Evolutionary conservation across 2,797 vertebrate species (phyloP).

Genomic region (Chaenodraco wilsoni): DNA sequence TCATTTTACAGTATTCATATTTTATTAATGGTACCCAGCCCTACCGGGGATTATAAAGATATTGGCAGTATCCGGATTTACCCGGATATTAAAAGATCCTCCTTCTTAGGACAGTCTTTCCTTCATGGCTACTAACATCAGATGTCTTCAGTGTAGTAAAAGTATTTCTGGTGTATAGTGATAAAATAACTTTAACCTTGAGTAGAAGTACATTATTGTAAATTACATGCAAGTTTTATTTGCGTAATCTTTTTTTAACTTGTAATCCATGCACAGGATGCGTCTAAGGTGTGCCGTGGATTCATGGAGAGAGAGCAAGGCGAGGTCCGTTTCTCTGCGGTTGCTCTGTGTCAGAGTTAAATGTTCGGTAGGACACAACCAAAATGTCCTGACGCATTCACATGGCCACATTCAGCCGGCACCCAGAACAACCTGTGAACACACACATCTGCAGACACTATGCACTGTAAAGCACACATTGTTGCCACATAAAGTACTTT

Average conservation of each 20-base stretch:
- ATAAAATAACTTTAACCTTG: background rate
- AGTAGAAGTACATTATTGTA: background rate
- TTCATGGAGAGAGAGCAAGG: slow-evolving; percentile 92
- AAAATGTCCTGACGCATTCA: slow-evolving; percentile 53
- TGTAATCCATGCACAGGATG: slow-evolving; percentile 82
- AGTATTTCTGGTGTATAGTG: background rate
- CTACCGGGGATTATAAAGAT: background rate
- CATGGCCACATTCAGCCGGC: slow-evolving; percentile 51
- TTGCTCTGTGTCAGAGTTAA: slow-evolving; percentile 90
- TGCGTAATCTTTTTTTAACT: background rate
- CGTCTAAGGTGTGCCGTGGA: slow-evolving; percentile 90
- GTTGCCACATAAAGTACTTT: slow-evolving; percentile 55
- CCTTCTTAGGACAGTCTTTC: background rate
- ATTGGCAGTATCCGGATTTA: background rate
- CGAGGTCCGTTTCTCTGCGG: slow-evolving; percentile 95
- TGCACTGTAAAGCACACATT: slow-evolving; percentile 64
- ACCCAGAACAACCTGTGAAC: slow-evolving; percentile 45
- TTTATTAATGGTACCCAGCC: background rate
- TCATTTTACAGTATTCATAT: background rate
- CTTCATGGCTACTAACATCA: background rate
- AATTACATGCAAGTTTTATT: background rate
- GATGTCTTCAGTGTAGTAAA: background rate
- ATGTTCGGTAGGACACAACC: slow-evolving; percentile 8
- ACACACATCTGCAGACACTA: slow-evolving; percentile 68
- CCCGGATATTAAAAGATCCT: background rate